Base-by-base conservation (phyloP, 2,113 vertebrate genomes). In the Hymenochirus boettgeri region DNA sequence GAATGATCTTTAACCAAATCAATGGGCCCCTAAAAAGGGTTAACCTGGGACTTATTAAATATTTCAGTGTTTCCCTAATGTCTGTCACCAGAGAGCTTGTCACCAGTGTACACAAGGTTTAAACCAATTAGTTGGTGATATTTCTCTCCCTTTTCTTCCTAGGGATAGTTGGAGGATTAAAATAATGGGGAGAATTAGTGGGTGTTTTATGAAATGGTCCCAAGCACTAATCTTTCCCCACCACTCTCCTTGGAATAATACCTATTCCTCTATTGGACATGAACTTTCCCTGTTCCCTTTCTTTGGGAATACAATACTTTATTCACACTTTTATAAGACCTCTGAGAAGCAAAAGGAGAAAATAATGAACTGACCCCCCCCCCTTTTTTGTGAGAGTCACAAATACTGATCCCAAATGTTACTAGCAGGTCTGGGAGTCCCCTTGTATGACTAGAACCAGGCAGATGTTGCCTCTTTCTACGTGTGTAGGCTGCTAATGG, bases 401-500 rank as follows among this genome's bases (percentile, higher is more conserved):
- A 42, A 59, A 50, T 56, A 52, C 64, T 67, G 56, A 67, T 59
- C 56, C 64, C 56, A 27, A 66, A 67, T 67, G 64, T 59, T 52
- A 50, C 70, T 69, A n/a, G 46, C 62, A 75, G 75, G 52, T 76
- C 76, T 74, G 35, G 22, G 66, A 22, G 73, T 72, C 69, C 74
- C 76, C 66, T 74, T 66, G 66, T 61, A 62, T 64, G 47, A 46
- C 56, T 69, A 74, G 71, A 71, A 69, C 62, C 53, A 61, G 54
- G 72, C 82, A 79, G 47, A 74, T 85, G 86, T 82, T 75, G 78
- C 82, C 74, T 77, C 73, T 27, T 59, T 37, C 80, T 87, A 86
- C 86, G 85, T 86, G 84, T 83, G 69, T 33, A 69, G 86, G 81
- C 74, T 88, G 77, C 79, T 86, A 88, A 89, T 88, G 81, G 4